Base-by-base conservation (phyloP, 2,113 vertebrate species). In the Festucalex cinctus region DNA sequence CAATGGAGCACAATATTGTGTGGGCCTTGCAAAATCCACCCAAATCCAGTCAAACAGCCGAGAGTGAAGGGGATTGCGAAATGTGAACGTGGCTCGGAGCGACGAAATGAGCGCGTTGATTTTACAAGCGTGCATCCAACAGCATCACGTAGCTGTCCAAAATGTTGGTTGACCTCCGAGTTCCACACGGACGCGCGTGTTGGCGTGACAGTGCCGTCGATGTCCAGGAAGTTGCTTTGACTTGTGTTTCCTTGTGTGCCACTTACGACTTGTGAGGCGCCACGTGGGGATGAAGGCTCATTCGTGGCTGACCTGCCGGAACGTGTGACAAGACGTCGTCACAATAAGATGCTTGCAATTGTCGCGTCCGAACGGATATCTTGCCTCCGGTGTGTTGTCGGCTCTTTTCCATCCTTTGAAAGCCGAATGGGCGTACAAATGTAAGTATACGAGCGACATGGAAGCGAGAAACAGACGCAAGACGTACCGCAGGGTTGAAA, bases 191-290 rank as follows among this genome's bases (percentile, higher is more conserved):
- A 62, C 39, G 26, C 26, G 36, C 69, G 5, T 63, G 28, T 70
- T 69, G 3, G 59, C 0, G 51, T 24, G 69, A 44, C 44, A 19
- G 43, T 66, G 79, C 49, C n/a, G 24, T 68, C 32, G 54, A 46
- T 44, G 66, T 73, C 75, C 70, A 58, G 65, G 71, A 81, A 83
- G 77, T 63, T 39, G 9, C 22, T 6, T 22, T 54, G 80, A 86
- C 80, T 88, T 62, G 12, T 44, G 78, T 90, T 85, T 80, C 88
- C 76, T 77, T 20, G 24, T 58, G 60, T 51, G 57, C 43, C 65
- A 97, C 97, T 99, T 96, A 99, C 97, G 95, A 98, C 91, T 95
- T 94, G 83, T 94, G 94, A 74, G 94, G 93, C 32, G 94, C 90
- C 78, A 92, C 85, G 1, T 22, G 87, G 91, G 91, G 94, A 90